Base-by-base conservation (phyloP, 2,797 vertebrate genomes). In the Cichlasoma orientale region DNA sequence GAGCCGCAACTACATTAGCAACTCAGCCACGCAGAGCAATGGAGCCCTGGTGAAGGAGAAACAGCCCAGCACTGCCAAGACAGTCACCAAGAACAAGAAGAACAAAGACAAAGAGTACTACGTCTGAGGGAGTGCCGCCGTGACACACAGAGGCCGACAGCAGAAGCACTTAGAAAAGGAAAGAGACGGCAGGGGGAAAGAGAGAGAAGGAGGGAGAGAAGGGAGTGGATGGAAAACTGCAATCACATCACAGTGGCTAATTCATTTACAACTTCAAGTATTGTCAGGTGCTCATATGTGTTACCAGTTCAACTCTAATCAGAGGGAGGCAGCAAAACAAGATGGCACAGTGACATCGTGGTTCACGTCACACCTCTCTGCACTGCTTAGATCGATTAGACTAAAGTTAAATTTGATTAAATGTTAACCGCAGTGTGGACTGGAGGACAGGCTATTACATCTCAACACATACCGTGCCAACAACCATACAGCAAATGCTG, bases 101-200 rank as follows among this genome's bases (percentile, higher is more conserved):
- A 98, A 98, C 95, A 98, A 98, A 90, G 97, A 98, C 95, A 98
- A 98, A 89, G 97, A 98, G 92, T 98, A 98, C 90, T 98, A 98
- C 84, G 97, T 98, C 89, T 98, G 97, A 98, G 92, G 80, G 79
- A 77, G 84, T 59, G 57, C 85, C 29, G 33, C 77, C 80, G 3
- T 21, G 75, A 91, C 85, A 83, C 82, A 66, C 76, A 87, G 82
- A 86, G 85, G 86, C 82, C 84, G 83, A 86, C 63, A 79, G 82
- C 80, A 76, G 83, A 82, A 8, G 72, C 86, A 78, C 89, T 82
- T 78, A 84, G 89, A 87, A 72, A 90, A 86, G 82, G 88, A 89
- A 84, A 86, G 89, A 90, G 85, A 88, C 21, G 9, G 74, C 83
- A 71, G 89, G 70, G 79, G 84, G 77, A 90, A 80, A 53, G 80